phyloP scores from a whole-genome alignment of 2,797 vertebrate species.

The Champsocephalus gunnari region DNA sequence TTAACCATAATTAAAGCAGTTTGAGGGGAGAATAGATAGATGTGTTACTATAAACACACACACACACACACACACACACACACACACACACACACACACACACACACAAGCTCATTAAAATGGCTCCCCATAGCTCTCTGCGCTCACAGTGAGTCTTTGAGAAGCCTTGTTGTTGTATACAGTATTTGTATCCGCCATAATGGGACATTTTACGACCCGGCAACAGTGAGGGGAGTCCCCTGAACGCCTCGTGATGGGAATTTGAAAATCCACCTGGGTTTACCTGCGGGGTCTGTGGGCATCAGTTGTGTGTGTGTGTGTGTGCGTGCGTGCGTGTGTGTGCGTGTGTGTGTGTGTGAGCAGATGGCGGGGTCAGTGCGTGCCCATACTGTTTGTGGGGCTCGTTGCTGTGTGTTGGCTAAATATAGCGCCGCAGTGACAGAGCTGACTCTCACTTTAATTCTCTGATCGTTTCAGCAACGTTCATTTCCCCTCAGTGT shows the following conservation, averaged over 20 bases:
- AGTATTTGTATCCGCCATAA: constrained; percentile 34
- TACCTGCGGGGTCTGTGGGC: constrained; percentile 39
- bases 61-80: constrained; percentile 12
- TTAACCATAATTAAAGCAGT: constrained; percentile 37
- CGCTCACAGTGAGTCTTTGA: constrained; percentile 43
- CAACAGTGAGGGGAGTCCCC: constrained; percentile 38
- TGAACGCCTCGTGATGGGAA: constrained; percentile 6
- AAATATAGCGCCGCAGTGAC: constrained; percentile 76
- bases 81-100: constrained; percentile 17
- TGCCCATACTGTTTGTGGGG: constrained; percentile 57
- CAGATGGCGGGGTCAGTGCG: constrained; percentile 77
- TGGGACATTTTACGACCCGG: constrained; percentile 15
- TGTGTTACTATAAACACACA: constrained; percentile 36
- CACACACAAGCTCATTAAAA: constrained; percentile 63
- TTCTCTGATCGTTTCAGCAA: constrained; percentile 56
- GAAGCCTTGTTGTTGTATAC: constrained; percentile 37
- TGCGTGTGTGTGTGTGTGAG: constrained; percentile 27
- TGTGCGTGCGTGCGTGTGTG: too few species aligned
- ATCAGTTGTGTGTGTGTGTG: constrained; percentile 29
- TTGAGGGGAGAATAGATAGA: constrained; percentile 35
- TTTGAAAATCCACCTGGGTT: constrained; percentile 45
- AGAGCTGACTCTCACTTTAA: constrained; percentile 38
- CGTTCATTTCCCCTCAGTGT: constrained; percentile 36
- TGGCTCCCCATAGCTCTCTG: constrained; percentile 54
- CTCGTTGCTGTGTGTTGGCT: constrained; percentile 71